Base-by-base conservation (phyloP, 2,888 invertebrate species). In the Megalurothrips usitatus region DNA sequence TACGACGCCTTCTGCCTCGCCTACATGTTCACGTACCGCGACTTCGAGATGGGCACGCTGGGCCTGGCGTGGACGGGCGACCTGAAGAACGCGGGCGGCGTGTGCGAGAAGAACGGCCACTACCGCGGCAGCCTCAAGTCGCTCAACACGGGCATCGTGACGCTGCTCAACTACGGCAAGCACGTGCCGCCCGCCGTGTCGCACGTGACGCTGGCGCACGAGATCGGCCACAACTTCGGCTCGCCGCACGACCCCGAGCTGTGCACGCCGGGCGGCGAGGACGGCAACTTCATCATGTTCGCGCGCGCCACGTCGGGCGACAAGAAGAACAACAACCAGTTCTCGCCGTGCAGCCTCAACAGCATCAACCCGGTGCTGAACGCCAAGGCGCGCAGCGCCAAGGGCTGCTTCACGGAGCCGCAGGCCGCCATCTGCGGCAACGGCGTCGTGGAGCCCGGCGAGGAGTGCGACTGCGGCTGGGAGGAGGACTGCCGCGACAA, bases 211-310 rank as follows among this genome's bases (percentile, higher is more conserved):
- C 91, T 99, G 84, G 99, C 99, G 23, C 99, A 99, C 88, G 99
- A 99, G 90, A 97, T 99, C 86, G 99, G 99, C 82, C 99, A 99
- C 89, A 99, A 99, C 89, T 99, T 99, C 87, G 99, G 99, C 83
- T 97, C 97, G 81, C 97, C 97, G 96, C 98, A 98, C 87, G 98
- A 98, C 89, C 96, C 96, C 0, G 96, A 96, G 88, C 92, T 92
- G 86, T 98, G 94, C 88, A 96, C 97, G 0, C 98, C 98, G 8
- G 97, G 97, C 82, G 97, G 95, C 26, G 96, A 96, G 86, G 96
- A 96, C 87, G 99, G 99, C 78, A 99, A 99, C 90, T 99, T 94
- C 89, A 99, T 99, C 86, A 99, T 99, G 99, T 99, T 98, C 88
- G 97, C 98, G 34, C 92, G 98, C 83, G 99, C 99, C 58, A 99